phyloP scores from a whole-genome alignment of 2,888 invertebrate species.

The Amblyteles armatorius region DNA sequence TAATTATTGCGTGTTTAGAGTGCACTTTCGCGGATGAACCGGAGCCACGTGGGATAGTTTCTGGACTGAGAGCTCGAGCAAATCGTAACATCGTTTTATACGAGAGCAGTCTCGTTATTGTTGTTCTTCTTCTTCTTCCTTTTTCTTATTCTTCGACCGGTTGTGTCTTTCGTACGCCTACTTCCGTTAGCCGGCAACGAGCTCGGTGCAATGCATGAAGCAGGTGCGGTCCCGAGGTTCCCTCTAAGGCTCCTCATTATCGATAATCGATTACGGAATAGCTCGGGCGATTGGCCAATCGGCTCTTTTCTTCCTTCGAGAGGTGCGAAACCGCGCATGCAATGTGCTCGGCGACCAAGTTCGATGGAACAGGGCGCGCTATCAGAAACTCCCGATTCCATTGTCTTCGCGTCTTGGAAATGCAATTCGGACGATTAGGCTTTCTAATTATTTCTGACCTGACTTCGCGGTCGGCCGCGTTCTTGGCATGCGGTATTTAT shows the following conservation, averaged over 20 bases:
- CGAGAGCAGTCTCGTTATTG: slow-evolving; percentile 71
- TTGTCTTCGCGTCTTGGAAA: slow-evolving; percentile 4
- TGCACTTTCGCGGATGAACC: too few species aligned
- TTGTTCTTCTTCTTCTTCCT: slow-evolving; percentile 53
- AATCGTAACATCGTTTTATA: slow-evolving; percentile 81
- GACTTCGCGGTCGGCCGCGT: not conserved
- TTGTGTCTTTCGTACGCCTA: slow-evolving; percentile 46
- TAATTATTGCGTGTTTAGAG: too few species aligned
- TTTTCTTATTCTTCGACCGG: slow-evolving; percentile 49
- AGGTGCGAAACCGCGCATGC: slow-evolving; percentile 14
- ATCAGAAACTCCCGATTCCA: slow-evolving; percentile 7
- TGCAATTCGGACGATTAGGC: slow-evolving; percentile 10
- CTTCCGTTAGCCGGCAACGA: slow-evolving; percentile 60
- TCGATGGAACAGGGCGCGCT: slow-evolving; percentile 17
- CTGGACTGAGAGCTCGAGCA: slow-evolving; percentile 75
- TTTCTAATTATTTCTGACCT: slow-evolving; percentile 11
- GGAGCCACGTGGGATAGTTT: slow-evolving; percentile 74
- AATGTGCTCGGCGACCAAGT: not conserved
- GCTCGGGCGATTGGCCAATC: slow-evolving; percentile 47
- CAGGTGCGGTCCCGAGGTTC: slow-evolving; percentile 54
- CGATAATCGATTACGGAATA: slow-evolving; percentile 38
- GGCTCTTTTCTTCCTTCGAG: slow-evolving; percentile 25
- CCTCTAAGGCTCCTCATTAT: slow-evolving; percentile 24
- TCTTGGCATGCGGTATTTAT: not conserved
- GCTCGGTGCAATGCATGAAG: slow-evolving; percentile 20